Percentiles rank a stretch among this genome's conserved stretches.
Evolutionary conservation across 2,888 invertebrate genomes (phyloP).

Genomic region (Neoitamus cyanurus): DNA sequence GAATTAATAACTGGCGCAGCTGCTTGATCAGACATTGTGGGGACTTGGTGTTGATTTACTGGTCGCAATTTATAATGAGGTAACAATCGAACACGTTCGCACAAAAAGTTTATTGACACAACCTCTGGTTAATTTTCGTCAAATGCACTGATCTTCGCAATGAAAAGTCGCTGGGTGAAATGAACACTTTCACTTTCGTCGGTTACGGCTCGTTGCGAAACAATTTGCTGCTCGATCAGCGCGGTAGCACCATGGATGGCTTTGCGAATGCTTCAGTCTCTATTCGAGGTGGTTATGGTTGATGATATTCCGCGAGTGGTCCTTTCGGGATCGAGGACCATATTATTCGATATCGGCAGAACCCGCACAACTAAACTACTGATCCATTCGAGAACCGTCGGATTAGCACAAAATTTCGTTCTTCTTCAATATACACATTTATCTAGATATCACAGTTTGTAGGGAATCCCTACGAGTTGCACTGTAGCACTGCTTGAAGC

Average conservation of each 20-base stretch:
- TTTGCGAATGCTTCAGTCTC: background rate
- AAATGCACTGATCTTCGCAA: conserved; percentile 7
- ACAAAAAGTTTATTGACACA: conserved; percentile 3
- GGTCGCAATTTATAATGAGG: conserved; percentile 8
- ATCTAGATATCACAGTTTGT: conserved; percentile 2
- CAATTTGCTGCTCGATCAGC: conserved; percentile 23
- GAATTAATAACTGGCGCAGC: background rate
- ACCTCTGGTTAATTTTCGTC: background rate
- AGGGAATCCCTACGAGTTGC: background rate
- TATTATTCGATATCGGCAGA: background rate
- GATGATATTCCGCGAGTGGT: background rate
- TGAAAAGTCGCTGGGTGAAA: conserved; percentile 10
- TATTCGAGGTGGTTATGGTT: background rate
- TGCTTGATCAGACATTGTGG: conserved; percentile 36
- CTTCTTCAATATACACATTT: conserved; percentile 18
- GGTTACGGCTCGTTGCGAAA: conserved; percentile 25
- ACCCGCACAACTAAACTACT: conserved; percentile 31
- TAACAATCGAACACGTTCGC: background rate
- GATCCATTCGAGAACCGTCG: conserved; percentile 15
- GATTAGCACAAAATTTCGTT: conserved; percentile 11
- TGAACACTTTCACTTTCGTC: conserved; percentile 43
- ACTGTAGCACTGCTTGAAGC: background rate
- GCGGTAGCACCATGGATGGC: background rate
- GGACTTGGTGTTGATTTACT: conserved; percentile 1
- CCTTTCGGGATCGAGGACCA: conserved; percentile 12